Evolutionary conservation across 2,113 vertebrate genomes (phyloP), one percentile per base, ranked within the genome.

Genomic region (Neofelis nebulosa): DNA sequence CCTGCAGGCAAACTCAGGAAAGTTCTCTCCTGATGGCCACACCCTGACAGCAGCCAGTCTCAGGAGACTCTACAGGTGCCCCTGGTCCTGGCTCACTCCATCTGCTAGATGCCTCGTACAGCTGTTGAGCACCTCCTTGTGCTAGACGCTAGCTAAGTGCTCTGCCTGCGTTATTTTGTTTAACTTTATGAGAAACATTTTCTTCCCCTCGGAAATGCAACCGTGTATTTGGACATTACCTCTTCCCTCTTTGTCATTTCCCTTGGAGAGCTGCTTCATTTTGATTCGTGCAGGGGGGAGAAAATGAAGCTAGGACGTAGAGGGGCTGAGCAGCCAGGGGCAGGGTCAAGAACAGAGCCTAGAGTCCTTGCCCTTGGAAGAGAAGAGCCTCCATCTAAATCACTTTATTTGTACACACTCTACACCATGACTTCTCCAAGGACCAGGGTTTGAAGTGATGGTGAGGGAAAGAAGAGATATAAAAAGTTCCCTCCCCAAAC

Each of bases 1-100:
- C 88, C 73, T 74, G 45, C 33, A 93, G 92, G 94, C 95, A 80
- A 87, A 66, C 55, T 91, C 78, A 92, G n/a, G 61, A 85, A 97
- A 81, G 68, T 38, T 7, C 12, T 86, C 61, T 85, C 48, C 9
- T 61, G n/a, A 10, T 21, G 50, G 83, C 63, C 83, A 31, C 76
- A 9, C 83, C 94, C 85, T 63, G 31, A 85, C 45, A 61, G 68
- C 85, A 92, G 73, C 55, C 88, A 93, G n/a, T 80, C 78, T 38
- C 18, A 13, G 0, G 71, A 90, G 31, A 52, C 6, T 38, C 50
- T 33, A 31, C 92, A 66, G 63, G 76, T 85, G 29, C 36, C 71
- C 78, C 86, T n/a, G 52, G 71, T 63, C 50, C 48, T 15, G 2
- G 25, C 33, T n/a, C 23, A 11, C n/a, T 10, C 50, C 95, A 73